A percentile compares a stretch with the other conserved stretches of the same genome.
Conservation (phyloP, 2,888 invertebrate species). For the Drosophila histrio region DNA sequence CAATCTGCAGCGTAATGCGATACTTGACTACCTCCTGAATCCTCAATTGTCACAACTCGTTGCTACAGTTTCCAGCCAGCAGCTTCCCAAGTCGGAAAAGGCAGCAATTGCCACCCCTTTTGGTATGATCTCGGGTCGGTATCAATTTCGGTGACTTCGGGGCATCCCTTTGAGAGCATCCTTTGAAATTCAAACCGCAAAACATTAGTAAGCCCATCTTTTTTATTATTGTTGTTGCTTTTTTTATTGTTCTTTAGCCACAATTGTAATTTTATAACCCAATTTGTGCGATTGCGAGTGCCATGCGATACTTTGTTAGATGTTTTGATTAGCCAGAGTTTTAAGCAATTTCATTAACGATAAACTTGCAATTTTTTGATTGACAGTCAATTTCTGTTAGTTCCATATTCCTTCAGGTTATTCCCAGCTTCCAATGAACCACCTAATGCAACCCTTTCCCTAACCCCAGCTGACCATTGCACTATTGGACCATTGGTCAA, state of each 20-base stretch:
- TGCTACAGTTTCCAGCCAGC: conserved; percentile 54
- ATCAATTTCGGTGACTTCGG: conserved; percentile 66
- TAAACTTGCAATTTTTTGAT: conserved; percentile 6
- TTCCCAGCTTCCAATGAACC: background rate
- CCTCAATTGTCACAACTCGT: conserved; percentile 44
- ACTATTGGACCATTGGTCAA: conserved; percentile 62
- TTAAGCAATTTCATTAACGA: conserved; percentile 10
- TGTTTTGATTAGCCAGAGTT: conserved; percentile 52
- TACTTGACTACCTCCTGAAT: conserved; percentile 39
- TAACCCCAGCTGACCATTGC: conserved; percentile 31
- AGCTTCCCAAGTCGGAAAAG: conserved; percentile 15
- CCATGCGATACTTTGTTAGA: conserved; percentile 57
- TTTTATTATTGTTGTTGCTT: conserved; percentile 24
- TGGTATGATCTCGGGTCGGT: conserved; percentile 40
- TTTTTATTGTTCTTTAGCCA: conserved; percentile 54
- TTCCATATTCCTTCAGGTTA: background rate
- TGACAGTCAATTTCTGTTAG: conserved; percentile 19
- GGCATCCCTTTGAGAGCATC: conserved; percentile 67
- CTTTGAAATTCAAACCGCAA: conserved; percentile 73
- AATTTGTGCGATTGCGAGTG: conserved; percentile 55
- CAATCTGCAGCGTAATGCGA: conserved; percentile 70
- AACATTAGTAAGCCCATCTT: conserved; percentile 67
- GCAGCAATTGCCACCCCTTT: conserved; percentile 65
- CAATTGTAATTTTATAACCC: conserved; percentile 76
- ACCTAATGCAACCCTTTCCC: conserved; percentile 46